phyloP scores from a whole-genome alignment of 2,113 vertebrate genomes.

The Synchiropus splendidus region DNA sequence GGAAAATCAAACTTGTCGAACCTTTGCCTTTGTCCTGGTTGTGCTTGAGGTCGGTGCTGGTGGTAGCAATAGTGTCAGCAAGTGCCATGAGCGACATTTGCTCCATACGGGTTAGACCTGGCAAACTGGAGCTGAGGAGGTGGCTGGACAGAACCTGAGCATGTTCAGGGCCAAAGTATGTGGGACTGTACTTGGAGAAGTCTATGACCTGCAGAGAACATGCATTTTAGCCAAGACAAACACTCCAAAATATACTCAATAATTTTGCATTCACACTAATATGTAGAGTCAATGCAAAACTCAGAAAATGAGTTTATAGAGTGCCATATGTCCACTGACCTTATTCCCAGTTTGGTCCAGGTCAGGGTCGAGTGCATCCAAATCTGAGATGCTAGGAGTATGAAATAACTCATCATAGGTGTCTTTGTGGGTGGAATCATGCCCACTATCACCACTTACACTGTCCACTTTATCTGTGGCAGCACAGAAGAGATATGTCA shows the following conservation, averaged over 20 bases:
- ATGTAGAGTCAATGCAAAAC: too few species aligned
- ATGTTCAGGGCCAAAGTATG: constrained; percentile 90
- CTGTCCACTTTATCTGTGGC: constrained; percentile 68
- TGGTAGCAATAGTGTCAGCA: constrained; percentile 91
- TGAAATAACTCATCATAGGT: constrained; percentile 90
- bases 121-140: constrained; percentile 89
- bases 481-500: constrained; percentile 1
- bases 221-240: neutral
- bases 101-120: constrained; percentile 89
- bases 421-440: constrained; percentile 64
- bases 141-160: constrained; percentile 89
- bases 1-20: constrained; percentile 23
- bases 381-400: constrained; percentile 58
- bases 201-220: constrained; percentile 67
- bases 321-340: constrained; percentile 34
- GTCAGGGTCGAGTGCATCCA: constrained; percentile 67
- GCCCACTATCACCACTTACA: constrained; percentile 66
- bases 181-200: constrained; percentile 86
- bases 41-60: constrained; percentile 88
- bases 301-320: too few species aligned
- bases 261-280: too few species aligned
- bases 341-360: constrained; percentile 69
- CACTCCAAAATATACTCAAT: too few species aligned
- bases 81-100: constrained; percentile 97
- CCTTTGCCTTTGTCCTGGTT: constrained; percentile 83